A percentile compares a stretch with the other conserved stretches of the same genome.
Evolutionary conservation across 1,140 invertebrate genomes (phyloP).

Genomic region (Drosophila santomea): DNA sequence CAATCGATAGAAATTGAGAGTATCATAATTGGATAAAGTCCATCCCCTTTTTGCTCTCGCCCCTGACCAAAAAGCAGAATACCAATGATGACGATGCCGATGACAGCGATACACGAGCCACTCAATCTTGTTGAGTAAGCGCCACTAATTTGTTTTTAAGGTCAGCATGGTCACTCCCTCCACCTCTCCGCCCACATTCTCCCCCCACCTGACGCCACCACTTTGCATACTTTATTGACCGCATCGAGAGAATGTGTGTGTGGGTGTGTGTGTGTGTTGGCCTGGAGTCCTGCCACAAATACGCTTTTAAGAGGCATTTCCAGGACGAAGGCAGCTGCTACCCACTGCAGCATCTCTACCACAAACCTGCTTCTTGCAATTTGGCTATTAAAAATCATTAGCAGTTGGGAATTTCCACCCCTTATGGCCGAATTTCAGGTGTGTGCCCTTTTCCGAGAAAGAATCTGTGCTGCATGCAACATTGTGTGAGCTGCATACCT

Average conservation of each 20-base stretch:
- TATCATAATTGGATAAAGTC: background rate
- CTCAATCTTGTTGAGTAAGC: conserved; percentile 80
- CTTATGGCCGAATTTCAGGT: conserved; percentile 22
- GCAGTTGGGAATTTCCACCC: conserved; percentile 59
- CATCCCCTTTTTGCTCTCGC: background rate
- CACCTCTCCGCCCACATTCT: background rate
- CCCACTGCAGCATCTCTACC: conserved; percentile 15
- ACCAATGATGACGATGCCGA: conserved; percentile 46
- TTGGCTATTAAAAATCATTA: conserved; percentile 82
- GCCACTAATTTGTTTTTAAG: conserved; percentile 79
- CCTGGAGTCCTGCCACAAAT: conserved; percentile 57
- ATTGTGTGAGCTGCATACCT: conserved; percentile 57
- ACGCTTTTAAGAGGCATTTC: conserved; percentile 63
- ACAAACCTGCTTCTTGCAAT: conserved; percentile 60
- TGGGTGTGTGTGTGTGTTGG: conserved; percentile 41
- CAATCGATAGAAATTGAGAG: too few relatives aligned
- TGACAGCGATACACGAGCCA: conserved; percentile 65
- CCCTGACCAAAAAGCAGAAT: conserved; percentile 11
- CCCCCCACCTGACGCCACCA: conserved; percentile 8
- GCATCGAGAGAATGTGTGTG: conserved; percentile 30
- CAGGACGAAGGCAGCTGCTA: conserved; percentile 40
- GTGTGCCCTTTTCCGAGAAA: conserved; percentile 24
- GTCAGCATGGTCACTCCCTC: conserved; percentile 23
- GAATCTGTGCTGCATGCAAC: conserved; percentile 38
- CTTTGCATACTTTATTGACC: conserved; percentile 79